Percentiles rank a stretch among this genome's conserved stretches.
phyloP scores from a whole-genome alignment of 2,797 vertebrate species.

The Trematomus bernacchii region DNA sequence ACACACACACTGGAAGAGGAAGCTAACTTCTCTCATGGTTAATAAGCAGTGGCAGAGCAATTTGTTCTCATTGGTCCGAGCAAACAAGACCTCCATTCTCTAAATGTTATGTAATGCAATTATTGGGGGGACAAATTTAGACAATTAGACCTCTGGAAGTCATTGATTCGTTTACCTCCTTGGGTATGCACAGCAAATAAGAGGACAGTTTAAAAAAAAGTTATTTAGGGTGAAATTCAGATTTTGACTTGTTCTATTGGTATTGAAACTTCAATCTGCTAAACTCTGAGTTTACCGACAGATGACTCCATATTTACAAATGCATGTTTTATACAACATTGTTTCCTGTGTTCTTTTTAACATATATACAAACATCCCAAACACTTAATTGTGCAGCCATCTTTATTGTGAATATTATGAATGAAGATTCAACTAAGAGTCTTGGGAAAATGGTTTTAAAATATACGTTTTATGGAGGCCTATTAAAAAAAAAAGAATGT shows the following conservation, averaged over 20 bases:
- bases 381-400: neutral
- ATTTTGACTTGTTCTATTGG: too few relatives aligned
- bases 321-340: too few relatives aligned
- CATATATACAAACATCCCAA: too few relatives aligned
- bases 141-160: constrained; percentile 10
- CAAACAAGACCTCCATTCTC: constrained; percentile 28
- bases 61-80: constrained; percentile 34
- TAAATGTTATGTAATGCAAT: constrained; percentile 13
- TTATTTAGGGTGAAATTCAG: neutral
- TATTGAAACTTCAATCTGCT: too few relatives aligned
- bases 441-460: neutral
- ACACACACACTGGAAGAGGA: constrained; percentile 32
- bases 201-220: neutral
- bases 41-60: constrained; percentile 36
- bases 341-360: too few relatives aligned
- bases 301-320: too few relatives aligned
- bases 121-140: constrained; percentile 1
- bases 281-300: too few relatives aligned
- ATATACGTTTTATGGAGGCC: too few relatives aligned
- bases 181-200: neutral
- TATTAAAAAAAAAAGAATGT: neutral
- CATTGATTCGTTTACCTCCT: neutral
- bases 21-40: constrained; percentile 29
- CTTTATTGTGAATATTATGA: neutral
- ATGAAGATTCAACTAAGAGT: neutral